phyloP scores from a whole-genome alignment of 1,140 invertebrate species.

The Phthorimaea operculella region DNA sequence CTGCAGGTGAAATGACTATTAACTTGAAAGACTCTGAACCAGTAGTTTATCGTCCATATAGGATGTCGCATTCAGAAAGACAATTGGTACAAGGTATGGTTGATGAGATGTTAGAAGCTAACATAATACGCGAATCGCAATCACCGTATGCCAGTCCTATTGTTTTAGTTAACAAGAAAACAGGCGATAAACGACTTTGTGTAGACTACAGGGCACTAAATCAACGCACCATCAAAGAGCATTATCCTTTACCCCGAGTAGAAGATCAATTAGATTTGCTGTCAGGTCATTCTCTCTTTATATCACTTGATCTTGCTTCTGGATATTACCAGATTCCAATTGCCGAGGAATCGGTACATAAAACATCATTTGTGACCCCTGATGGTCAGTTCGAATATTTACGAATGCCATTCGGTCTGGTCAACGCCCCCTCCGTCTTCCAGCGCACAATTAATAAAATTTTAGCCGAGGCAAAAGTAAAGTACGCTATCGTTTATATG shows the following conservation, averaged over 20 bases:
- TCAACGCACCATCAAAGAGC: neutral
- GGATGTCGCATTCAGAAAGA: neutral
- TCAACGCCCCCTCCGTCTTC: neutral
- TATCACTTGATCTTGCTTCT: neutral
- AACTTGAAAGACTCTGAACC: neutral
- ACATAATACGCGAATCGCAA: neutral
- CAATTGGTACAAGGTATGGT: neutral
- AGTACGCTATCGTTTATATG: slow-evolving; percentile 2
- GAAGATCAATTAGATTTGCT: neutral
- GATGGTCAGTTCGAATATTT: neutral
- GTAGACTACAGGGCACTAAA: slow-evolving; percentile 3
- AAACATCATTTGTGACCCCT: slow-evolving; percentile 3
- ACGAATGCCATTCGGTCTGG: neutral
- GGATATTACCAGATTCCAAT: slow-evolving; percentile 1
- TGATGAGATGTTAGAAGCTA: neutral
- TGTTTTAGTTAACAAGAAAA: neutral
- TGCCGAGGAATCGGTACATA: neutral
- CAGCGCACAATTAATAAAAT: slow-evolving; percentile 3
- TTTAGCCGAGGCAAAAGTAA: neutral
- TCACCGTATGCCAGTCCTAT: slow-evolving; percentile 1
- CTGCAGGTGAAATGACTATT: neutral
- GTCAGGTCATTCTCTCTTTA: neutral
- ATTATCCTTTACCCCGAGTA: neutral
- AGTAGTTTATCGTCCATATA: slow-evolving; percentile 2
- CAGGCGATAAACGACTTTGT: neutral